A percentile compares a stretch with the other conserved stretches of the same genome.
These are phyloP conservation scores for Micrasema longulum DNA, from an alignment of 1,140 invertebrate genomes.

Conservation along the genomic window DNA sequence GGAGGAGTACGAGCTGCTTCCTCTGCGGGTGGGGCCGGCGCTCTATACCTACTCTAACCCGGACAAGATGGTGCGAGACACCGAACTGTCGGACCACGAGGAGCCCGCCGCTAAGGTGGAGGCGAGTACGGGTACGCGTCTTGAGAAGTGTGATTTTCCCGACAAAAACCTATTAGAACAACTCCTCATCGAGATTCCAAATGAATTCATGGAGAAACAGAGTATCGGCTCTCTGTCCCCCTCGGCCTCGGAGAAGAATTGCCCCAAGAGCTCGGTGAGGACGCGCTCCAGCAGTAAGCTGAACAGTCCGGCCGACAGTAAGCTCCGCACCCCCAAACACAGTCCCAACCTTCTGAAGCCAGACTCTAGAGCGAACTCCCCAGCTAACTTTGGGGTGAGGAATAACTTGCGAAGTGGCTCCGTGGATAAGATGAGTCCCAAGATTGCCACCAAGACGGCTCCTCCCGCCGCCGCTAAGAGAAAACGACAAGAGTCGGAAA, in stretches of 20 bases:
- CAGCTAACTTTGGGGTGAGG: slow-evolving; percentile 58
- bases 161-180: slow-evolving; percentile 79
- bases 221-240: slow-evolving; percentile 66
- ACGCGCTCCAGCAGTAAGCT: slow-evolving; percentile 79
- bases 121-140: slow-evolving; percentile 50
- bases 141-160: slow-evolving; percentile 65
- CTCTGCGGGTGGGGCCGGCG: slow-evolving; percentile 77
- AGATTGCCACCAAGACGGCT: slow-evolving; percentile 55
- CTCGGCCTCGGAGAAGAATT: slow-evolving; percentile 60
- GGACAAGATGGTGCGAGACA: slow-evolving; percentile 67
- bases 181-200: slow-evolving; percentile 82
- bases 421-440: slow-evolving; percentile 63
- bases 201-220: slow-evolving; percentile 70
- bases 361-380: slow-evolving; percentile 64
- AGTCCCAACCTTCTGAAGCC: slow-evolving; percentile 68
- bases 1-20: slow-evolving; percentile 73
- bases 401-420: slow-evolving; percentile 62
- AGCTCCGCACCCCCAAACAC: slow-evolving; percentile 70
- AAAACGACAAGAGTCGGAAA: slow-evolving; percentile 82
- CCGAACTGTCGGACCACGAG: slow-evolving; percentile 57
- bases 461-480: slow-evolving; percentile 68
- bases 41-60: slow-evolving; percentile 83
- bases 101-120: neutral
- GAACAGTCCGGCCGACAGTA: slow-evolving; percentile 77
- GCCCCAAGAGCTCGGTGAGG: slow-evolving; percentile 67